phyloP scores from a whole-genome alignment of 2,797 vertebrate species.

The Lepus oiostolus region DNA sequence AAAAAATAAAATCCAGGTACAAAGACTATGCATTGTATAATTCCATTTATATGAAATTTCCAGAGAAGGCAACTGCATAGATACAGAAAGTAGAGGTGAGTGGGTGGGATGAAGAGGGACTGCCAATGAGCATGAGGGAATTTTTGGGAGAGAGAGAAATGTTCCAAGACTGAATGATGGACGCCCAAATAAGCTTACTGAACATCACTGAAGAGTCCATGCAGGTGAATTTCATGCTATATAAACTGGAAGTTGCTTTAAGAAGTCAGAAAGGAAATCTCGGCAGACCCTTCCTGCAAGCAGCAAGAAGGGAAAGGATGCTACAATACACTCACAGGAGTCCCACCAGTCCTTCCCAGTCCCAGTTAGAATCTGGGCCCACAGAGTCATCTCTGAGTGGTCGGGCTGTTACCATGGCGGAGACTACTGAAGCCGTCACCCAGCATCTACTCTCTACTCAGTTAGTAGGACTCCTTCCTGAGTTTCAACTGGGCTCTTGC shows the following conservation, averaged over 20 bases:
- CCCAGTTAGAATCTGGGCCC: background rate
- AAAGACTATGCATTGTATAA: background rate
- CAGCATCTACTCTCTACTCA: background rate
- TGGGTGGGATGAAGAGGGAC: background rate
- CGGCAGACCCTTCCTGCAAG: background rate
- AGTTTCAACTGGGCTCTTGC: background rate
- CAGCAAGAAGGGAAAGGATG: background rate
- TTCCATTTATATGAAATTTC: background rate
- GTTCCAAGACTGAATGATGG: background rate
- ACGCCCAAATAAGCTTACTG: background rate
- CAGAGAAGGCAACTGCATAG: background rate
- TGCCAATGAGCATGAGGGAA: background rate
- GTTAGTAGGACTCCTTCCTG: constrained; percentile 1
- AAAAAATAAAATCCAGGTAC: background rate
- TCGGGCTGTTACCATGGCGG: background rate
- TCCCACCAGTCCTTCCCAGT: background rate
- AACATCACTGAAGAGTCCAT: background rate
- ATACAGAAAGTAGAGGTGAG: background rate
- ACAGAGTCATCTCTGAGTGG: background rate
- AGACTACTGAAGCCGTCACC: background rate
- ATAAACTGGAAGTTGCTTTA: too few relatives aligned
- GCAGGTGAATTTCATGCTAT: background rate
- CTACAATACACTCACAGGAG: background rate
- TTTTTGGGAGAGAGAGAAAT: background rate
- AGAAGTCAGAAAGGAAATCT: background rate